Percentiles rank a stretch among this genome's conserved stretches.
phyloP scores from a whole-genome alignment of 1,140 invertebrate genomes.

The Hestina assimilis region DNA sequence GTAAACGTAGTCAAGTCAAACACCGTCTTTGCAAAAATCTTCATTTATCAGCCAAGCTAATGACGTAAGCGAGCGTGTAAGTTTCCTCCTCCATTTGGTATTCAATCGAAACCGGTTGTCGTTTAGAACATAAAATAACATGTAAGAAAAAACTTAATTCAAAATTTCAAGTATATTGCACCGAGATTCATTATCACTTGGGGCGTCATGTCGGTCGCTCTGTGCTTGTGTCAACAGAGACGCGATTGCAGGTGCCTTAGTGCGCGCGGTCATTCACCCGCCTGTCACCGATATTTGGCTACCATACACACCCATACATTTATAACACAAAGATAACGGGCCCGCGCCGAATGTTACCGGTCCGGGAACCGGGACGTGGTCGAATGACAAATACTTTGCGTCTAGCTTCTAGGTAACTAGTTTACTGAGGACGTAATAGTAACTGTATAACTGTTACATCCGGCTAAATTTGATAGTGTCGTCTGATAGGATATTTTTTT shows the following conservation, averaged over 20 bases:
- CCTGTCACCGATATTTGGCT: constrained; percentile 68
- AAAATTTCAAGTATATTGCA: constrained; percentile 58
- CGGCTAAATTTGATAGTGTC: background rate
- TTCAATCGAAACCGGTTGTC: constrained; percentile 30
- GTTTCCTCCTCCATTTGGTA: constrained; percentile 26
- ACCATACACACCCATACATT: constrained; percentile 48
- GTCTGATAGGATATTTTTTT: background rate
- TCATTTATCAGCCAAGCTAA: constrained; percentile 4
- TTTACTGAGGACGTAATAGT: background rate
- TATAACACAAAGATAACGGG: constrained; percentile 60
- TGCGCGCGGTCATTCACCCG: constrained; percentile 63
- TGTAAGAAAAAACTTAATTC: constrained; percentile 26
- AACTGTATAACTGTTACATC: background rate
- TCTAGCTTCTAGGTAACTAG: constrained; percentile 9
- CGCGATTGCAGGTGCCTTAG: constrained; percentile 68
- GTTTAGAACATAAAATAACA: constrained; percentile 20
- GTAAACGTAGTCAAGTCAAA: background rate
- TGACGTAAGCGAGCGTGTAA: constrained; percentile 29
- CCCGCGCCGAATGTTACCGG: constrained; percentile 28
- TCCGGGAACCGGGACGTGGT: constrained; percentile 34
- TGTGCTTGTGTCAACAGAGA: constrained; percentile 67
- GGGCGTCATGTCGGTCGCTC: constrained; percentile 54
- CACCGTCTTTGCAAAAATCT: background rate
- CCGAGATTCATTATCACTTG: constrained; percentile 67
- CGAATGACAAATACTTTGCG: constrained; percentile 19